Evolutionary conservation across 2,113 vertebrate species (phyloP), one percentile per base, ranked within the genome.

Genomic region (Tupaia tana): DNA sequence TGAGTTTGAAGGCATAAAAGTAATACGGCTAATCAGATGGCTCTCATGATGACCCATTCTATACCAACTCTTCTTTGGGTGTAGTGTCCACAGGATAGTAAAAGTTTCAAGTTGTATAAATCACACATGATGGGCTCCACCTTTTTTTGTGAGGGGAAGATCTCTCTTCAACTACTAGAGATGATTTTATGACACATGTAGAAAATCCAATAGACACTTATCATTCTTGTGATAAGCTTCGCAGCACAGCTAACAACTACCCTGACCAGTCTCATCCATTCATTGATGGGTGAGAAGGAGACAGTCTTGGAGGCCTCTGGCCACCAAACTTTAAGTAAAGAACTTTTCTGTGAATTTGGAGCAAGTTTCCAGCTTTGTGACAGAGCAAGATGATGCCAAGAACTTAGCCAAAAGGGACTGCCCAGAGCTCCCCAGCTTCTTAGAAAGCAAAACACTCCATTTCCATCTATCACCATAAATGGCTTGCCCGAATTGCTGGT

Each of bases 401-500:
- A 90, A 70, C n/a, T 79, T 58, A 70, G 79, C 70, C 7, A 78
- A 88, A 64, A 86, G 27, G n/a, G 54, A 66, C 67, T 89, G 54
- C 43, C 77, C 12, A 0, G 25, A 61, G 25, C 19, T 31, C n/a
- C n/a, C 14, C 22, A 18, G 74, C 81, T 86, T 97, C 96, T 95
- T 94, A 91, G 90, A 96, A 94, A 95, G 90, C 83, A 91, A 56
- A 93, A 79, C 24, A 77, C 74, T 29, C 34, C 80, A 67, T 91
- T 27, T 89, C 81, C 95, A 96, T 97, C 96, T 80, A 86, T 97
- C 94, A 93, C 96, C 91, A 94, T 96, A 97, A 95, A 97, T 94
- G 93, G 97, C 81, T 88, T 77, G 96, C 77, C 69, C 54, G 67
- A 71, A 93, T 58, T 13, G 63, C 94, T 84, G 67, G 95, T 78